Conservation (phyloP, 2,888 invertebrate species). For the Cybosia mesomella region DNA sequence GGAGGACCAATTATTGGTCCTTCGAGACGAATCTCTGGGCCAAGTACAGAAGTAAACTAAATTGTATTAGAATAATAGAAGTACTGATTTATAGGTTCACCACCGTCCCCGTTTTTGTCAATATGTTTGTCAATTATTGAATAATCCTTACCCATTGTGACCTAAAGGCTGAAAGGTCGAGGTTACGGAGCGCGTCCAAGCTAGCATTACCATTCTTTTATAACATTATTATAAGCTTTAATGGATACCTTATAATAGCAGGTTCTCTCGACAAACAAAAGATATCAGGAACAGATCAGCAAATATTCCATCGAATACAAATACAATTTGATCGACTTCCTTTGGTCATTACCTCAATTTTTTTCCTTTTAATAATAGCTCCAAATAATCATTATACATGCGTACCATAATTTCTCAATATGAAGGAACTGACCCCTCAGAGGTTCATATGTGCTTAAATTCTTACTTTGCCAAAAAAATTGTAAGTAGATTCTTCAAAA, state of each 20-base stretch:
- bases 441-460: too few relatives aligned
- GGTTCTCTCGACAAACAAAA: not conserved
- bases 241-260: not conserved
- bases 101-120: too few relatives aligned
- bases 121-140: too few relatives aligned
- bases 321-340: slow-evolving; percentile 3
- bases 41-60: too few relatives aligned
- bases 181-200: not conserved
- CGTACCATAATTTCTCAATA: slow-evolving; percentile 17
- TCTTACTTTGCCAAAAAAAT: too few relatives aligned
- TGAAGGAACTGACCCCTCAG: too few relatives aligned
- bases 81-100: too few relatives aligned
- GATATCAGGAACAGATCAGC: not conserved
- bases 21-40: too few relatives aligned
- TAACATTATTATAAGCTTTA: not conserved
- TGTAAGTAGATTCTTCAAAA: too few relatives aligned
- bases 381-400: not conserved
- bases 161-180: not conserved
- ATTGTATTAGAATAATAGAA: too few relatives aligned
- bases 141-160: not conserved
- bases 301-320: not conserved
- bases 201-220: not conserved
- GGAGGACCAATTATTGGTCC: too few relatives aligned
- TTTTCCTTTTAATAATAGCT: not conserved
- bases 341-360: not conserved